These are phyloP conservation scores for Capreolus pygargus DNA, from an alignment of 2,113 vertebrate genomes.

Conservation along the genomic window DNA sequence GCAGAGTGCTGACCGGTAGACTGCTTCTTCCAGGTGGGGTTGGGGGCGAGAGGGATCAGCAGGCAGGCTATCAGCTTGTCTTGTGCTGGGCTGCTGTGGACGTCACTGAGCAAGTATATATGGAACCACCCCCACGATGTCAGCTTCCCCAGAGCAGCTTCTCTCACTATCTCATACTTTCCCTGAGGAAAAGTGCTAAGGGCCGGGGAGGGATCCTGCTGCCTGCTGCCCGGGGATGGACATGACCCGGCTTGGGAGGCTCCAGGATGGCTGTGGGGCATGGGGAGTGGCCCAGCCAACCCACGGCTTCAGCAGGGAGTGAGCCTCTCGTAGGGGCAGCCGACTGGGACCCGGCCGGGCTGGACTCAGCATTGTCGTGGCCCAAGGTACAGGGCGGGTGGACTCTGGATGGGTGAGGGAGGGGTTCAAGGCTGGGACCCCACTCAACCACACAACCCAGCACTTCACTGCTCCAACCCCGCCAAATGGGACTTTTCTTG, in stretches of 20 bases:
- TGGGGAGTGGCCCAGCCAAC: not conserved
- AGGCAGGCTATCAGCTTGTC: not conserved
- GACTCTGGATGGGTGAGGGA: not conserved
- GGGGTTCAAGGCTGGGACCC: not conserved
- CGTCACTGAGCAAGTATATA: constrained; percentile 14
- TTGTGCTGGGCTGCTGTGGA: not conserved
- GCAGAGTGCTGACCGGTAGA: not conserved
- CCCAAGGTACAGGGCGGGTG: not conserved
- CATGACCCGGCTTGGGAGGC: not conserved
- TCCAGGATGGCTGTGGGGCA: rapidly evolving
- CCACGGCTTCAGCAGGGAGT: not conserved
- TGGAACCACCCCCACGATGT: not conserved
- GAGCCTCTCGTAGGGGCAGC: not conserved
- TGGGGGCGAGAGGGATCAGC: not conserved
- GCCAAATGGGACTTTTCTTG: not conserved
- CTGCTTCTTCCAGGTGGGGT: not conserved
- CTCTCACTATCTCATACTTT: not conserved
- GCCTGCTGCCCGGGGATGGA: not conserved
- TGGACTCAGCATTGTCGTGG: not conserved
- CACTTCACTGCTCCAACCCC: not conserved
- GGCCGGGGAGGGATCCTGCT: not conserved
- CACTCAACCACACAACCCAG: not conserved
- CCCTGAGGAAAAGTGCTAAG: not conserved
- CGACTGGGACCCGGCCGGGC: not conserved
- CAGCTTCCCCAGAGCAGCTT: constrained; percentile 28